These are phyloP conservation scores for Epirrita christyi DNA, from an alignment of 2,888 invertebrate genomes.

Conservation along the genomic window DNA sequence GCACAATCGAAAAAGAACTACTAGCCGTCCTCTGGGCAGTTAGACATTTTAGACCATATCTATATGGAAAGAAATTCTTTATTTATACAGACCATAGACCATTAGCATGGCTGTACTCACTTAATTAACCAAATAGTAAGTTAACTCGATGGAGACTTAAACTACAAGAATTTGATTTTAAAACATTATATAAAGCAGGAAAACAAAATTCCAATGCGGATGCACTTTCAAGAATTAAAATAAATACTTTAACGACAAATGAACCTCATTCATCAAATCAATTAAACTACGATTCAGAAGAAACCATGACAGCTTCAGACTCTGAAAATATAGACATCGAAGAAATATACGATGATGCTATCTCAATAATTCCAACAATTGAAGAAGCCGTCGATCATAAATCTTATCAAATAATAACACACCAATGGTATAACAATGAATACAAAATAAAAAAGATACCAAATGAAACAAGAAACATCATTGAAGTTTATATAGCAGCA, in stretches of 20 bases:
- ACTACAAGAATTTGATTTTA: not conserved
- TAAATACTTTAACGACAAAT: not conserved
- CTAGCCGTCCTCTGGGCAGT: not conserved
- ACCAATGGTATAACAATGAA: too few relatives aligned
- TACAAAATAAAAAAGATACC: too few relatives aligned
- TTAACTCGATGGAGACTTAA: not conserved
- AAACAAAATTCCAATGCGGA: not conserved
- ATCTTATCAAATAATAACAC: too few relatives aligned
- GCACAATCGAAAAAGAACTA: not conserved
- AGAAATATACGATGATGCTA: too few relatives aligned
- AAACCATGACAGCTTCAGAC: too few relatives aligned
- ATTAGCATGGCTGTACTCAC: not conserved
- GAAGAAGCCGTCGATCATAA: too few relatives aligned
- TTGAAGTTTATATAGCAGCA: too few relatives aligned
- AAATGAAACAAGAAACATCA: too few relatives aligned
- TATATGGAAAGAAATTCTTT: not conserved
- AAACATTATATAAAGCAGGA: not conserved
- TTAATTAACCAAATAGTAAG: not conserved
- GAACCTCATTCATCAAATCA: too few relatives aligned
- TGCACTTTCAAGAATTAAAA: not conserved
- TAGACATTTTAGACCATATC: not conserved
- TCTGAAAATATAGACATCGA: too few relatives aligned
- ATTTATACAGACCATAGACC: not conserved
- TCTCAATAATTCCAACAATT: too few relatives aligned
- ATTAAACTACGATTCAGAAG: too few relatives aligned